Evolutionary conservation across 2,113 vertebrate species (phyloP), one percentile per base, ranked within the genome.

Genomic region (Thalassarche chlororhynchos): DNA sequence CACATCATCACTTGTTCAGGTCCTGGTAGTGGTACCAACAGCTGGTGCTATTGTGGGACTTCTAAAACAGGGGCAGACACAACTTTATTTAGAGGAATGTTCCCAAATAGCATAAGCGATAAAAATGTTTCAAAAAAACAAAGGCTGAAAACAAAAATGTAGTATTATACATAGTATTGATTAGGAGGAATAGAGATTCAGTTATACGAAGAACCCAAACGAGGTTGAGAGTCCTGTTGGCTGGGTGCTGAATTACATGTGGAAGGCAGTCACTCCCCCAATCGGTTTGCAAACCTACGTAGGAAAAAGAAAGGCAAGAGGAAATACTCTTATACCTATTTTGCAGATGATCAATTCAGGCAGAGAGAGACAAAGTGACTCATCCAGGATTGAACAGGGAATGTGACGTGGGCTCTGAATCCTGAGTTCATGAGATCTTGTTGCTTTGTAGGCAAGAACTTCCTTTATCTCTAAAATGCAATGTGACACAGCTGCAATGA

Each of bases 361-460:
- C 89, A 87, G 36, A 76, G 62, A 32, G 69, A 68, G 58, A 84
- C 77, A 61, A 84, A 95, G 70, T 82, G 86, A 89, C 57, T 93
- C 81, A 89, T 61, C 65, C 44, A 79, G 65, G 61, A 61, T 80
- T 79, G 69, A 40, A 78, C 2, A 79, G 52, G 40, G 14, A 81
- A 64, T 52, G 32, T 60, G 52, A 57, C 0, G 8, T 82, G 72
- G 61, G 11, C 65, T 82, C 61, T 87, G 72, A 90, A 89, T 89
- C 77, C 83, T 40, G 89, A 86, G 83, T 71, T 93, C 78, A 47
- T 60, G 49, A 91, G 58, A 46, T 88, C 40, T 29, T 60, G 21
- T 72, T 94, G 92, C 84, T 91, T 93, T 90, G 71, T 94, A 86
- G 75, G 29, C 84, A 82, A 69, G 66, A 93, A 80, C n/a, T 85